These are phyloP conservation scores for Stercorarius parasiticus DNA, from an alignment of 2,113 vertebrate species.

Conservation along the genomic window DNA sequence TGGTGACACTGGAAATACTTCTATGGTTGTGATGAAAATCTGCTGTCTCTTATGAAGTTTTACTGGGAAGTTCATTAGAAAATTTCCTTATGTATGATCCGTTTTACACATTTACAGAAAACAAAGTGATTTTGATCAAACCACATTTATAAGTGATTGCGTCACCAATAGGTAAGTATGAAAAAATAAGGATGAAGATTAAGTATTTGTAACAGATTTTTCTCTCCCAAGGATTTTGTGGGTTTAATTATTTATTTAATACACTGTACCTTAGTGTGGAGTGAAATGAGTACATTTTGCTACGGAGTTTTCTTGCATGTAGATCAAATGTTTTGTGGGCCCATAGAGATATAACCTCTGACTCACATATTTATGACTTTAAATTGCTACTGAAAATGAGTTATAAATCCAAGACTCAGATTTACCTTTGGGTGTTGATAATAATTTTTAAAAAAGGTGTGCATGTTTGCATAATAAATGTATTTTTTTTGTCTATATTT, in stretches of 20 bases:
- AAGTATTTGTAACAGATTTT: background rate
- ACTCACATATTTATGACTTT: background rate
- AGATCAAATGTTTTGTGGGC: background rate
- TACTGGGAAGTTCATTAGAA: background rate
- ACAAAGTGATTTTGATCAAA: background rate
- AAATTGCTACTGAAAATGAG: background rate
- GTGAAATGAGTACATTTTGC: background rate
- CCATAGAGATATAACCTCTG: background rate
- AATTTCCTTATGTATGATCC: background rate
- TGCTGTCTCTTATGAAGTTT: background rate
- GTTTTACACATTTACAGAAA: background rate
- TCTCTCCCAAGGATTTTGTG: background rate
- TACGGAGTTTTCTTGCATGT: background rate
- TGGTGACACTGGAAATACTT: background rate
- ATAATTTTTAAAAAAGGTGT: background rate
- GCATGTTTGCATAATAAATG: background rate
- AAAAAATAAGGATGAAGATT: background rate
- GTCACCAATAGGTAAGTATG: background rate
- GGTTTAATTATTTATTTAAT: background rate
- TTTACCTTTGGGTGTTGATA: background rate
- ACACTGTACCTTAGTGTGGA: background rate
- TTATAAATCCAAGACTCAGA: background rate
- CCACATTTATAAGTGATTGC: background rate
- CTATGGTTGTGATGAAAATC: background rate
- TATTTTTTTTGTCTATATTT: background rate